Base-by-base conservation (phyloP, 2,888 invertebrate genomes). In the Epistrophe grossulariae region DNA sequence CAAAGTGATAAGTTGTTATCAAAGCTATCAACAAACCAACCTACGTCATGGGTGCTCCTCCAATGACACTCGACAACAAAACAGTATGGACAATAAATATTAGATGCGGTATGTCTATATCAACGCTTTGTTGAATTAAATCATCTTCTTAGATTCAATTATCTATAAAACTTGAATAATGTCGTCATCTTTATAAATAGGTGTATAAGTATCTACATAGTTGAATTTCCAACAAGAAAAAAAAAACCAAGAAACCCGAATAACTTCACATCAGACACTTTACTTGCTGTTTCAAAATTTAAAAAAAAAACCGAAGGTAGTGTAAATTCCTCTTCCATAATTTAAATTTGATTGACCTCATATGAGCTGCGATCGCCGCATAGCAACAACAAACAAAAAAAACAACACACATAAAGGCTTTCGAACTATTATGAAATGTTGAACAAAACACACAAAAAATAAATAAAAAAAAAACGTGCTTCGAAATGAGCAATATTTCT, bases 341-440 rank as follows among this genome's bases (percentile, higher is more conserved):
- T 55, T 45, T 24, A 62, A 76, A 52, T 77, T 81, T 68, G 52
- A 71, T 55, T 81, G 81, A 81, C 80, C 80, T 81, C 76, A 62
- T 24, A 81, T n/a, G 60, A 45, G 48, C 66, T 66, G 31, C 55
- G 19, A 43, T 62, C 50, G 35, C 60, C 81, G 77, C 81, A 62
- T 81, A 81, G 81, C 81, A 81, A 81, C 81, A 81, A 66, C 24
- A n/a, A 64, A 40, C 13, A 45, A 35, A 45, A 45, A 28, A 17
- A 15, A n/a, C n/a, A 62, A 28, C 31, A n/a, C 35, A 11, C 13
- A 13, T 19, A 19, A 60, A 60, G 19, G 19, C 60, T 62, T 62
- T 62, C 43, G 24, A 62, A 40, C 40, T 9, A 62, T 62, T 62
- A 28, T 43, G 40, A 62, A 62, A 62, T 62, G 15, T 62, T 28